Conservation (phyloP, 1,140 invertebrate species). For the Neoseiulus cucumeris region DNA sequence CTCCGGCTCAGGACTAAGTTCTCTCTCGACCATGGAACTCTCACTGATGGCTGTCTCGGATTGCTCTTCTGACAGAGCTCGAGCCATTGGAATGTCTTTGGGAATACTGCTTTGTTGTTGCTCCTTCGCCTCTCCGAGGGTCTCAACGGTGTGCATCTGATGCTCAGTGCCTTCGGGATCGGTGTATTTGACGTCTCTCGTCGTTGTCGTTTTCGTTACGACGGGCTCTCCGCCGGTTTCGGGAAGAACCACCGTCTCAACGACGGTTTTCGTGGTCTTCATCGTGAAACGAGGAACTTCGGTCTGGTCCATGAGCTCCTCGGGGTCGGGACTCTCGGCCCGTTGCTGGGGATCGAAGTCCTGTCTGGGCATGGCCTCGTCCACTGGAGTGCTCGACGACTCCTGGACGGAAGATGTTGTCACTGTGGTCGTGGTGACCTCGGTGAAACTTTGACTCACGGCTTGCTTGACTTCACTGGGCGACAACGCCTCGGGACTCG, state of each 20-base stretch:
- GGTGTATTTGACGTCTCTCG: neutral
- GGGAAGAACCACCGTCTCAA: neutral
- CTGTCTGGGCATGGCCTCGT: neutral
- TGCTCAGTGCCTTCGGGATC: neutral
- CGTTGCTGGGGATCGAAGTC: neutral
- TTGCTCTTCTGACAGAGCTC: neutral
- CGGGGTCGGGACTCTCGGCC: neutral
- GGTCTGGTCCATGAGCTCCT: neutral
- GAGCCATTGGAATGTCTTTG: conserved; percentile 6
- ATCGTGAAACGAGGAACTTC: neutral
- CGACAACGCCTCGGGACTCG: neutral
- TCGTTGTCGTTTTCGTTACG: neutral
- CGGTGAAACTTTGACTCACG: neutral
- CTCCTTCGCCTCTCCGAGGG: neutral
- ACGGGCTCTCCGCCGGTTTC: neutral
- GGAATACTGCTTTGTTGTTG: neutral
- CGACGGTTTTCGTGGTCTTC: neutral
- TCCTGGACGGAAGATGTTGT: neutral
- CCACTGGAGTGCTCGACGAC: neutral
- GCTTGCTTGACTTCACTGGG: neutral
- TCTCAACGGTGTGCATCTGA: conserved; percentile 6
- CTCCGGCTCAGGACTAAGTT: conserved; percentile 10
- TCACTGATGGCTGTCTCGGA: neutral
- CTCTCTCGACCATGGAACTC: conserved; percentile 10
- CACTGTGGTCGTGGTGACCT: neutral